These are phyloP conservation scores for Plebejus anna DNA, from an alignment of 2,888 invertebrate species.

Conservation along the genomic window DNA sequence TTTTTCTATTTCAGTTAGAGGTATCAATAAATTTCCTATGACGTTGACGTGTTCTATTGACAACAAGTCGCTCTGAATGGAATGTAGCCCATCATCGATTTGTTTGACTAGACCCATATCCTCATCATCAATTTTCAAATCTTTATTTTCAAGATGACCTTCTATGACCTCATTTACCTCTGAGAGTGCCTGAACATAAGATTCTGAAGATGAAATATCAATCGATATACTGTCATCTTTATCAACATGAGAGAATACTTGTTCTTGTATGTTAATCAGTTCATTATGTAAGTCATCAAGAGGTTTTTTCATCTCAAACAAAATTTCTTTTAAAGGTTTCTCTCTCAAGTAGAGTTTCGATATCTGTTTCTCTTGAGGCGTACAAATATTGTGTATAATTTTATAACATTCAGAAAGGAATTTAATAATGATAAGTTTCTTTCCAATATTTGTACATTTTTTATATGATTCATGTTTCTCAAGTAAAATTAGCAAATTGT, in stretches of 20 bases:
- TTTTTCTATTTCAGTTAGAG: conserved; percentile 55
- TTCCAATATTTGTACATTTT: conserved; percentile 53
- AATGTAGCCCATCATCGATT: conserved; percentile 59
- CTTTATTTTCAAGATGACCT: conserved; percentile 50
- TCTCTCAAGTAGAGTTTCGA: conserved; percentile 38
- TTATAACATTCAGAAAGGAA: conserved; percentile 61
- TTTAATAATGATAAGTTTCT: conserved; percentile 58
- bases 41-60: conserved; percentile 55
- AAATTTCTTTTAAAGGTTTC: conserved; percentile 46
- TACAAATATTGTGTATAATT: conserved; percentile 46
- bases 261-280: conserved; percentile 55
- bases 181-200: conserved; percentile 56
- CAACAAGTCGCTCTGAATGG: conserved; percentile 56
- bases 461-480: conserved; percentile 56
- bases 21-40: conserved; percentile 43
- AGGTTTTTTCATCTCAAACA: conserved; percentile 58
- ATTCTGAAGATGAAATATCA: conserved; percentile 58
- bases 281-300: conserved; percentile 58
- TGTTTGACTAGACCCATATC: conserved; percentile 55
- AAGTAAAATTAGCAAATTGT: conserved; percentile 48
- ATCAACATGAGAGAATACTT: conserved; percentile 47
- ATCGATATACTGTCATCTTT: conserved; percentile 50
- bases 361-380: background rate
- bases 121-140: conserved; percentile 45
- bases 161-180: conserved; percentile 62